Base-by-base conservation (phyloP, 2,888 invertebrate genomes). In the Drosophila pegasa region DNA sequence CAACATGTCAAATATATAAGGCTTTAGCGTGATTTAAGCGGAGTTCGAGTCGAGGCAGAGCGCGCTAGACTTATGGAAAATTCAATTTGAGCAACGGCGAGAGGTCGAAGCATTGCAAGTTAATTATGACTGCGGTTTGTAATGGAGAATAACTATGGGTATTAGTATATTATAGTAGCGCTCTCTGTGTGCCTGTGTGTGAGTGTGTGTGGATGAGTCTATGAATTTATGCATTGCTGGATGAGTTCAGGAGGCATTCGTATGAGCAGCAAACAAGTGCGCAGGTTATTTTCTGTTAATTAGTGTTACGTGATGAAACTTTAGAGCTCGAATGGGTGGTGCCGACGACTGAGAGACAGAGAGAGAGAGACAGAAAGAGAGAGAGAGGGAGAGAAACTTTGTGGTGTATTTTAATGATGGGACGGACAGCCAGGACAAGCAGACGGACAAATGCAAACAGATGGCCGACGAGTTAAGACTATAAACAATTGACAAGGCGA, bases 271-370 rank as follows among this genome's bases (percentile, higher is more conserved):
- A 77, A 83, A 84, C 87, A 87, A 84, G 87, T 84, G 85, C 74
- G 64, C 87, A 79, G 85, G 76, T 85, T 79, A 87, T 82, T 84
- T 86, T 81, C 82, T 73, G 83, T 84, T 84, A 84, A 84, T 84
- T 87, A 84, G 88, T 84, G 74, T 78, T 85, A 85, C 86, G 88
- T 87, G 83, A 83, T 83, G 83, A 87, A 85, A 74, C 74, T 66
- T 71, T 73, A 76, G 74, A 52, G 64, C 45, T 51, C n/a, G 16
- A 58, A 75, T 78, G 87, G 82, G 82, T 67, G 82, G 85, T 83
- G 70, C 87, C 16, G 35, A 25, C 55, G 71, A 51, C 25, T 7
- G 10, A 45, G 29, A 25, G 9, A 25, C 18, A 25, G 7, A 29
- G 29, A 2, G 18, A 18, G 18, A 47, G 29, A 7, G 33, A 7